Evolutionary conservation across 2,797 vertebrate genomes (phyloP).

Genomic region (Pangasius larnaudii): DNA sequence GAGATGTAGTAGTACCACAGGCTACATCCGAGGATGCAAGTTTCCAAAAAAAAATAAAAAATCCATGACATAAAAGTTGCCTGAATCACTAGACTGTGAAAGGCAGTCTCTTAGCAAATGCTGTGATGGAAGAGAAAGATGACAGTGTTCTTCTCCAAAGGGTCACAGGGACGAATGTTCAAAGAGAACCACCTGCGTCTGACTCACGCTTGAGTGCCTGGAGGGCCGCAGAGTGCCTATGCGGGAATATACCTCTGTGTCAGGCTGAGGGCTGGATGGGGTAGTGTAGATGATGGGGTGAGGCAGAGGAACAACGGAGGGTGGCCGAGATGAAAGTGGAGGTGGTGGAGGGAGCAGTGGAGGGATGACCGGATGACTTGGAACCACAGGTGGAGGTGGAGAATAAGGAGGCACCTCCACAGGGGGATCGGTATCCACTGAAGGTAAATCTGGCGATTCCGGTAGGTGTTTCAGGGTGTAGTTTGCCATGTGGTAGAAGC

Average conservation of each 20-base stretch:
- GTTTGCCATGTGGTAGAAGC: slow-evolving; percentile 74
- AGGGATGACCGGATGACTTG: background rate
- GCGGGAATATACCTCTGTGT: slow-evolving; percentile 74
- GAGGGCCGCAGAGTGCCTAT: slow-evolving; percentile 70
- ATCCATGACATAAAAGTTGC: background rate
- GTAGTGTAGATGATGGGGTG: slow-evolving; percentile 69
- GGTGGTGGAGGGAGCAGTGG: slow-evolving; percentile 14
- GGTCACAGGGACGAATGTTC: slow-evolving; percentile 74
- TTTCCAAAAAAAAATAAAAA: background rate
- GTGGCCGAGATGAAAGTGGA: slow-evolving; percentile 38
- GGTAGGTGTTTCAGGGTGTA: slow-evolving; percentile 70
- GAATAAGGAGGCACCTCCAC: slow-evolving; percentile 43
- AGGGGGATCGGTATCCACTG: slow-evolving; percentile 12
- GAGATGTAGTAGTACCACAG: background rate
- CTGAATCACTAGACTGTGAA: background rate
- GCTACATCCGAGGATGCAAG: background rate
- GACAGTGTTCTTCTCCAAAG: background rate
- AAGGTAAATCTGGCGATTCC: background rate
- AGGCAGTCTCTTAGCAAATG: slow-evolving; percentile 3
- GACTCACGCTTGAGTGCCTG: slow-evolving; percentile 70
- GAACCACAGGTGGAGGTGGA: slow-evolving; percentile 22
- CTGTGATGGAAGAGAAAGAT: slow-evolving; percentile 6
- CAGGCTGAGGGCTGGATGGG: slow-evolving; percentile 76
- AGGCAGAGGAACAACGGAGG: slow-evolving; percentile 40
- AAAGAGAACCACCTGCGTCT: slow-evolving; percentile 78